Evolutionary conservation across 2,888 invertebrate genomes (phyloP), one percentile per base, ranked within the genome.

Genomic region (Drosophila merina): DNA sequence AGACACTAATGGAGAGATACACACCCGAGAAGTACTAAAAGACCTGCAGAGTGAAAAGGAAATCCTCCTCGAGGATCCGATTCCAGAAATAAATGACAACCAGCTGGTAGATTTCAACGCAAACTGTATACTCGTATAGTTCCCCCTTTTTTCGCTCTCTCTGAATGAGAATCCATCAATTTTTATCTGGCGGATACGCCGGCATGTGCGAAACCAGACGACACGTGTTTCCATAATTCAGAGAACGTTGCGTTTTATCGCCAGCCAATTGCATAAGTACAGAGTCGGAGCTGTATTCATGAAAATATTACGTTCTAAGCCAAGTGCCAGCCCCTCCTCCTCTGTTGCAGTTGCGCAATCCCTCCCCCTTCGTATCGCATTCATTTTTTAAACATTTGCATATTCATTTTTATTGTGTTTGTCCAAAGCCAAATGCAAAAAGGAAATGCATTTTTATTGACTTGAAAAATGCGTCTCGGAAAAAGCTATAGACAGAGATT

Each of bases 391-490:
- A 12, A 25, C 25, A 1, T 30, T 48, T 57, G 54, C 58, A 67
- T 66, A 71, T 57, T 67, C 48, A 59, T 59, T 54, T 67, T 70
- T 76, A 20, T 76, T 63, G 28, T 72, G 62, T 76, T 76, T 59
- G 62, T 60, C 67, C 33, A 68, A 64, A 69, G 73, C 48, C 40
- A 55, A 71, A 66, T 72, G 70, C 55, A 70, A 68, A 20, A 20
- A 20, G 20, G 20, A 55, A 71, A 66, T 72, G 70, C 55, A 70
- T 66, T 72, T 69, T 40, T 70, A 71, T 59, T 69, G 75, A 60
- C 67, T 60, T 79, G 73, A 67, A 45, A 73, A 75, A 75, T 83
- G 75, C 77, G 70, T 54, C 63, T 69, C 36, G 30, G 42, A 31
- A 44, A 54, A 62, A 57, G n/a, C 8, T 33, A 55, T 31, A 42